phyloP scores from a whole-genome alignment of 1,140 invertebrate species.

The Apocrypta bakeri region DNA sequence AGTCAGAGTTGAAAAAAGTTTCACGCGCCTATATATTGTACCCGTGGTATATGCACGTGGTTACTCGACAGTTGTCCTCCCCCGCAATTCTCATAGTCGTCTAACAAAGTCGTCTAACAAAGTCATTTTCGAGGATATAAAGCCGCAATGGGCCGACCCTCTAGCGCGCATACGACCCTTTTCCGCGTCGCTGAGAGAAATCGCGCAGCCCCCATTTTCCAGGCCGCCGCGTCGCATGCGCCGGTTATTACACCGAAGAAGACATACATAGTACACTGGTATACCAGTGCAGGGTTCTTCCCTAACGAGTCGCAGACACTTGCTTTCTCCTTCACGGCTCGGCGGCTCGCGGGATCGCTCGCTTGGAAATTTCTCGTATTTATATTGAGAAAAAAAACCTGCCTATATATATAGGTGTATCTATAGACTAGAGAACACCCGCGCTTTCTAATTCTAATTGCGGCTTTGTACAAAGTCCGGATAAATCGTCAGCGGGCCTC shows the following conservation, averaged over 20 bases:
- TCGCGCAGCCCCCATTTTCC: conserved; percentile 46
- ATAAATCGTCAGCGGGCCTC: background rate
- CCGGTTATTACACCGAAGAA: background rate
- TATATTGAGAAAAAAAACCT: background rate
- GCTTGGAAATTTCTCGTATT: background rate
- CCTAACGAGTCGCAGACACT: conserved; percentile 10
- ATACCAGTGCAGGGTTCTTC: background rate
- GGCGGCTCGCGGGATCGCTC: background rate
- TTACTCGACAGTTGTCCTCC: no score
- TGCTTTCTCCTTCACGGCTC: no score
- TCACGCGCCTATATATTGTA: no score
- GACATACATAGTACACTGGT: no score
- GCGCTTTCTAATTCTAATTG: conserved; percentile 36
- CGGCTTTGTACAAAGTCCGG: background rate
- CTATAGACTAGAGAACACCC: background rate
- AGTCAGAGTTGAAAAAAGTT: no score
- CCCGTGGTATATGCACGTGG: no score
- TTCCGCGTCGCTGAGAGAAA: conserved; percentile 37
- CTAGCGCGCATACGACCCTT: conserved; percentile 28
- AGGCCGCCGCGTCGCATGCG: conserved; percentile 22
- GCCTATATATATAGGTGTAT: no score
- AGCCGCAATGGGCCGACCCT: conserved; percentile 19
- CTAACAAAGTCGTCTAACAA: conserved; percentile 45
- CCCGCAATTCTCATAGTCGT: background rate
- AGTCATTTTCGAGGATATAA: conserved; percentile 48